Base-by-base conservation (phyloP, 2,888 invertebrate genomes). In the Doris montereyensis region DNA sequence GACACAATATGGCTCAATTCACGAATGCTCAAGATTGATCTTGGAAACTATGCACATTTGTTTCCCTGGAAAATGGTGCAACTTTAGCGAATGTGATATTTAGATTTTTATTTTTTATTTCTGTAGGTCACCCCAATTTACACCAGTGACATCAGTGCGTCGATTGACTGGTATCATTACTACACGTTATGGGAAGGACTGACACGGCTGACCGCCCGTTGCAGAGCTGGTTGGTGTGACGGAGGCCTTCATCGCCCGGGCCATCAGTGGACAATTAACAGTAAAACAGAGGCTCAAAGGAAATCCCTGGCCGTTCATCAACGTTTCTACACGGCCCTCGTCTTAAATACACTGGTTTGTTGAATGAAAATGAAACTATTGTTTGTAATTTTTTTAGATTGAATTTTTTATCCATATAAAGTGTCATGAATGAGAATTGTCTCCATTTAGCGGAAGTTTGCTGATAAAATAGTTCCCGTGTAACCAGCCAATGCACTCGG, bases 61-160 rank as follows among this genome's bases (percentile, higher is more conserved):
- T n/a, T n/a, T n/a, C n/a, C n/a, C 21, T 65, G 17, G 13, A 65
- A 1, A 65, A 26, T 0, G 17, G 0, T 24, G 17, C 24, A 67
- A 21, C 17, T 67, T 24, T 2, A 24, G 17, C 28, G 3, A 4
- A n/a, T 41, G 2, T 71, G n/a, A 3, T 1, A 26, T 68, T 28
- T 58, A 58, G 67, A 26, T 65, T 32, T 30, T 21, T 58, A 17
- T 52, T 24, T 73, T 73, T 32, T 70, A 73, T 75, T 10, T n/a
- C n/a, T n/a, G n/a, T 77, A 93, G 93, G 93, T 94, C 13, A 99
- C 98, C 1, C 99, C 99, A 0, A 95, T 97, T 83, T 97, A 96
- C 90, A 94, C 96, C 32, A 95, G 95, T 86, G 95, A 95, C 88
- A 95, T 96, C 85, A 94, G 95, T 93, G 93, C 86, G 30, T 85